A percentile compares a stretch with the other conserved stretches of the same genome.
Conservation (phyloP, 2,797 vertebrate species). For the Leontocebus nigricollis region DNA sequence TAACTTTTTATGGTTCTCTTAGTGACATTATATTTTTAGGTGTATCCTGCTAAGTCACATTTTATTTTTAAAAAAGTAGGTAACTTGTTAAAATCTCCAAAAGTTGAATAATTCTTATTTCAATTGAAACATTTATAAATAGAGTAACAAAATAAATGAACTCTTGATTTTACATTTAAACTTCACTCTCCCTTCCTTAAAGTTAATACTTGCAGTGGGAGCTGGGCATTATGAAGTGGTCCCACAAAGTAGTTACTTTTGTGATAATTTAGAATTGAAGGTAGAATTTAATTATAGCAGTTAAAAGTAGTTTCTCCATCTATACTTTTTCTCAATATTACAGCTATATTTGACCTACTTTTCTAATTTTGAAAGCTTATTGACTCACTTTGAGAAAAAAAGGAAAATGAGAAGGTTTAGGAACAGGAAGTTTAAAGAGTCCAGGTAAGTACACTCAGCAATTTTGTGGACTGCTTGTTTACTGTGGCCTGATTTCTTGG, state of each 20-base stretch:
- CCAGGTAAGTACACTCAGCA: not conserved
- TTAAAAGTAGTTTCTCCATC: rapidly evolving
- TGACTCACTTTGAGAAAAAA: not conserved
- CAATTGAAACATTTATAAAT: not conserved
- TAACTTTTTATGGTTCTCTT: not conserved
- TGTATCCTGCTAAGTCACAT: not conserved
- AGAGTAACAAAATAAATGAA: not conserved
- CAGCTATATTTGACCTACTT: not conserved
- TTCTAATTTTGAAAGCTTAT: not conserved
- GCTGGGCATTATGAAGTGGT: not conserved
- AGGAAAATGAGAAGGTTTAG: not conserved
- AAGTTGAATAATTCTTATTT: not conserved
- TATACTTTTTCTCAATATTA: not conserved
- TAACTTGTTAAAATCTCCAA: not conserved
- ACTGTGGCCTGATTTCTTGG: not conserved
- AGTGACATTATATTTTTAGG: not conserved
- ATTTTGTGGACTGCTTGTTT: not conserved
- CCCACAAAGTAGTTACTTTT: not conserved
- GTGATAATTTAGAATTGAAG: not conserved
- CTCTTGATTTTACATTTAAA: not conserved
- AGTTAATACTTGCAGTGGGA: not conserved
- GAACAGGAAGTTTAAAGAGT: not conserved
- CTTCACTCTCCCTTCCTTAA: not conserved
- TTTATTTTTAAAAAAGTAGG: not conserved
- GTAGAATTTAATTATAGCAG: not conserved